A percentile compares a stretch with the other conserved stretches of the same genome.
These are phyloP conservation scores for Ciconia maguari DNA, from an alignment of 2,113 vertebrate species.

Conservation along the genomic window DNA sequence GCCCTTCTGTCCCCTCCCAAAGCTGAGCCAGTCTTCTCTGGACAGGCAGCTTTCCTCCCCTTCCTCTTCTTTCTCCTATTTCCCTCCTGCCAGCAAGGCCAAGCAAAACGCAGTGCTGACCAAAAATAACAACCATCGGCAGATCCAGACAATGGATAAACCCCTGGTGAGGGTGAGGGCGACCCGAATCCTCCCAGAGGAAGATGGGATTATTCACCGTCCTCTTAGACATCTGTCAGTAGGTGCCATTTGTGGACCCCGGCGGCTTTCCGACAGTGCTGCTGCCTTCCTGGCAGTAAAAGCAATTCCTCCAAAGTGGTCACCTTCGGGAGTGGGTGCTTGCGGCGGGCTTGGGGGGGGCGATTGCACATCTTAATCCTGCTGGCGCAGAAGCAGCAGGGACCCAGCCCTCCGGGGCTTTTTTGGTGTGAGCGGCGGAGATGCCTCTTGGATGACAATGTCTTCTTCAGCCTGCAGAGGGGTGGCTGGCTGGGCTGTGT, in stretches of 20 bases:
- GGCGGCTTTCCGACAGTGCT: not conserved
- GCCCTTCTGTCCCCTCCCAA: not conserved
- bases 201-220: slow-evolving; percentile 33
- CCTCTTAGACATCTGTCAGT: slow-evolving; percentile 51
- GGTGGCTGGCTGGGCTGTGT: not conserved
- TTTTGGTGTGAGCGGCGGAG: not conserved
- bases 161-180: not conserved
- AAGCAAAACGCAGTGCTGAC: not conserved
- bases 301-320: not conserved
- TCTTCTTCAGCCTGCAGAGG: not conserved
- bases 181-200: slow-evolving; percentile 54
- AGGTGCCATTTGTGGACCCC: not conserved
- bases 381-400: accelerated
- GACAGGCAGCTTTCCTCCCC: not conserved
- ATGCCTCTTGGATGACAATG: not conserved
- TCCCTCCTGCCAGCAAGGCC: not conserved
- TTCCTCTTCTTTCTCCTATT: slow-evolving; percentile 34
- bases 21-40: not conserved
- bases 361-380: not conserved
- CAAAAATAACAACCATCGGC: slow-evolving; percentile 45
- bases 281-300: not conserved
- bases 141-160: slow-evolving; percentile 65
- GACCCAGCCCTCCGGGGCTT: not conserved
- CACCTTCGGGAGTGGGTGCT: not conserved
- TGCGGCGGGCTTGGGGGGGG: accelerated